A percentile compares a stretch with the other conserved stretches of the same genome.
Evolutionary conservation across 2,888 invertebrate species (phyloP).

Genomic region (Ichneumoninae sp.): DNA sequence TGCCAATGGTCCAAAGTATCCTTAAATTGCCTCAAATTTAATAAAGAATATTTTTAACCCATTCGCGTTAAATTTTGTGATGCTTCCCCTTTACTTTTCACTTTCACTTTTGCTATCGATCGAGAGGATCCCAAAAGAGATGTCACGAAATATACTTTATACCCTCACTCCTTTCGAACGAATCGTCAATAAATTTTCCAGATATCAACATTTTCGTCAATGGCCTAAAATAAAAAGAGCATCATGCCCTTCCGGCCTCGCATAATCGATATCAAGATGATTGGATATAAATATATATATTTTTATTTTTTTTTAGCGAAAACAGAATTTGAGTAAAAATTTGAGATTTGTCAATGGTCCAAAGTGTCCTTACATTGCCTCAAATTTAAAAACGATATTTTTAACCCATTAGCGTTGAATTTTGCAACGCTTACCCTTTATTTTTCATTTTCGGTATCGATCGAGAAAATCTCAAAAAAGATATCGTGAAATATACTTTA

Average conservation of each 20-base stretch:
- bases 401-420: background rate
- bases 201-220: no score
- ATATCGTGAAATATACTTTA: slow-evolving; percentile 3
- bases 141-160: background rate
- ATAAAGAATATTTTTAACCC: slow-evolving; percentile 14
- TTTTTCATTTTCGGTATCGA: no score
- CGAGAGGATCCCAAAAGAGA: background rate
- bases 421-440: no score
- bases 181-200: background rate
- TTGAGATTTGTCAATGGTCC: background rate
- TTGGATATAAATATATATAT: background rate
- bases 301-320: background rate
- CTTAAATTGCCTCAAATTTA: background rate
- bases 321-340: background rate
- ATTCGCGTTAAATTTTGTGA: background rate
- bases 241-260: background rate
- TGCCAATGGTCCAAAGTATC: background rate
- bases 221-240: background rate
- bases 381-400: background rate
- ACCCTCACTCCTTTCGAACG: background rate
- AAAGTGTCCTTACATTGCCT: background rate
- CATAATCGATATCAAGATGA: slow-evolving; percentile 21
- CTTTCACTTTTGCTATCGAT: no score
- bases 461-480: no score
- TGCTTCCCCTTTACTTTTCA: no score